Evolutionary conservation across 2,888 invertebrate genomes (phyloP).

Genomic region (Sipha maydis): DNA sequence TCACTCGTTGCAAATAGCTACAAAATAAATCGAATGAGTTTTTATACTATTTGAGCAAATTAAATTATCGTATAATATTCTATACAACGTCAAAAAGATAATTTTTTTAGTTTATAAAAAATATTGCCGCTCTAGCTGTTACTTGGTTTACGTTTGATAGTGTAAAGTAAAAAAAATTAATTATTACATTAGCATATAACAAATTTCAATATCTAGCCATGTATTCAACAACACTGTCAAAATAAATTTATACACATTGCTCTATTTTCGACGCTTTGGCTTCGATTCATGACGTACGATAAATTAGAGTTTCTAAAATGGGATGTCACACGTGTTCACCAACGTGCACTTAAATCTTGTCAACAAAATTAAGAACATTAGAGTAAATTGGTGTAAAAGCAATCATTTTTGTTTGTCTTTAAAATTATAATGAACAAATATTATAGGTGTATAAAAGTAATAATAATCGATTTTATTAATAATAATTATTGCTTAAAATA

Average conservation of each 20-base stretch:
- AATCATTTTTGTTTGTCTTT: background rate
- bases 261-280: slow-evolving; percentile 17
- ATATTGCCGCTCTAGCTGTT: no score
- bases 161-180: no score
- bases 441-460: background rate
- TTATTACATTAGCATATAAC: no score
- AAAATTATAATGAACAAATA: background rate
- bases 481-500: background rate
- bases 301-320: slow-evolving; percentile 34
- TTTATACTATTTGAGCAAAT: no score
- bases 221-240: background rate
- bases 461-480: background rate
- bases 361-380: slow-evolving; percentile 21
- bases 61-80: no score
- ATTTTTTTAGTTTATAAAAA: no score
- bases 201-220: no score
- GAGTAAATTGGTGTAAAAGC: background rate
- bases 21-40: no score
- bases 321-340: slow-evolving; percentile 39
- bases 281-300: slow-evolving; percentile 8
- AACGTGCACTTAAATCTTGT: slow-evolving; percentile 27
- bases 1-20: no score
- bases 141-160: no score
- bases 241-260: slow-evolving; percentile 29
- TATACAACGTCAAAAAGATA: no score